Percentiles rank a stretch among this genome's conserved stretches.
These are phyloP conservation scores for Aphelenchoides fujianensis DNA, from an alignment of 1,140 invertebrate species.

Conservation along the genomic window DNA sequence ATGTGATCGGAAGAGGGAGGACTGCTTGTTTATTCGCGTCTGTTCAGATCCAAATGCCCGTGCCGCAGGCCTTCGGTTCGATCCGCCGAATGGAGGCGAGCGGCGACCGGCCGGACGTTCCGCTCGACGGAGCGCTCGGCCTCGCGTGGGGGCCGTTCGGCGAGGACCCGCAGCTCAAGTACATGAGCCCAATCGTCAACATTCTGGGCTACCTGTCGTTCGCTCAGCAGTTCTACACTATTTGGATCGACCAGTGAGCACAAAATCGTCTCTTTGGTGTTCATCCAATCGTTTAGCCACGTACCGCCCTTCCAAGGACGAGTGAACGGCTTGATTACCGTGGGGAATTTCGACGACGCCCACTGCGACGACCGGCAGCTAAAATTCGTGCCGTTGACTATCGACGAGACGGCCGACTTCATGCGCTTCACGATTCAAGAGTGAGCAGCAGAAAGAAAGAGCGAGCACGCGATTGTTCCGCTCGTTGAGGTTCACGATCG, in stretches of 20 bases:
- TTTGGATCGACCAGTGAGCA: conserved; percentile 5
- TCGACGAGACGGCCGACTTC: not conserved
- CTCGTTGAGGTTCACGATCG: not conserved
- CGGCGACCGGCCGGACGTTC: not conserved
- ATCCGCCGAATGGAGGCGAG: not conserved
- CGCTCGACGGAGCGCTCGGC: not conserved
- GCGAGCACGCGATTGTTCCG: conserved; percentile 1
- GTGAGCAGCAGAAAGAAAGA: too few species aligned
- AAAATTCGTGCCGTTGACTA: not conserved
- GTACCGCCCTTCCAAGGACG: too few species aligned
- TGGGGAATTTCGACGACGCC: not conserved
- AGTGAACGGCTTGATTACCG: not conserved
- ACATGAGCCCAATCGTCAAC: not conserved
- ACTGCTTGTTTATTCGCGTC: not conserved
- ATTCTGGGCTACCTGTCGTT: not conserved
- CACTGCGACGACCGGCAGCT: not conserved
- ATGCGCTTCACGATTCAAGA: not conserved
- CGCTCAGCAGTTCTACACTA: not conserved
- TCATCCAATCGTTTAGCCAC: too few species aligned
- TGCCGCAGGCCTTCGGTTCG: not conserved
- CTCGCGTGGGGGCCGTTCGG: not conserved
- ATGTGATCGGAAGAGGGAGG: too few species aligned
- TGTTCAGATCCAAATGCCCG: not conserved
- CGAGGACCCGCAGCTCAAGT: not conserved
- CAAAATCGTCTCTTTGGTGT: too few species aligned